phyloP scores from a whole-genome alignment of 2,888 invertebrate species.

The Eudasyphora cyanicolor region DNA sequence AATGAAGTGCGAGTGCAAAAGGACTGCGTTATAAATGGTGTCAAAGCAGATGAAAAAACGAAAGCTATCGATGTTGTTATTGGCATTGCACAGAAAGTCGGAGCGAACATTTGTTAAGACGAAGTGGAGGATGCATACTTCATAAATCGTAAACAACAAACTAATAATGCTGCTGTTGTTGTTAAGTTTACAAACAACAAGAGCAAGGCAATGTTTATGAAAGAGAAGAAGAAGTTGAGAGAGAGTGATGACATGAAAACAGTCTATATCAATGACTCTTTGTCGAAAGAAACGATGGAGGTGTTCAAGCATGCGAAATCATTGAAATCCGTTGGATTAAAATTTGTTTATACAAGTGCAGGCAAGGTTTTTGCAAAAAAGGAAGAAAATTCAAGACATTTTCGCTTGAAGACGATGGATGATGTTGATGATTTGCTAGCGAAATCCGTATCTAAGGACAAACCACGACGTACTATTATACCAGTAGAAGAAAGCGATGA shows the following conservation, averaged over 20 bases:
- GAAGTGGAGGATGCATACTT: slow-evolving; percentile 23
- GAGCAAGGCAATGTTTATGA: slow-evolving; percentile 1
- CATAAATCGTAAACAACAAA: slow-evolving; percentile 3
- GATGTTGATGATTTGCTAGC: too few species aligned
- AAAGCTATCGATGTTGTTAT: neutral
- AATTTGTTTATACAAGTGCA: neutral
- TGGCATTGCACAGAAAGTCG: neutral
- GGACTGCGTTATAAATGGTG: slow-evolving; percentile 23
- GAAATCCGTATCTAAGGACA: too few species aligned
- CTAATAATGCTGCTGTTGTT: neutral
- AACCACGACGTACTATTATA: too few species aligned
- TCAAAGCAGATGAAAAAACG: too few species aligned
- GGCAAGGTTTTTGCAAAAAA: slow-evolving; percentile 13
- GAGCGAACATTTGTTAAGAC: neutral
- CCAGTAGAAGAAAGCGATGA: too few species aligned
- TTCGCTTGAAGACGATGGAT: too few species aligned
- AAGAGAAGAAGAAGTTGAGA: neutral
- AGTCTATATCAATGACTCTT: too few species aligned
- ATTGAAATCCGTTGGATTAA: slow-evolving; percentile 7
- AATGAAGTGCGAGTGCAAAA: slow-evolving; percentile 11
- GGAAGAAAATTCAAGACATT: too few species aligned
- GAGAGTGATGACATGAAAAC: neutral
- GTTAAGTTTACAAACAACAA: slow-evolving; percentile 29
- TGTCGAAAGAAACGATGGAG: slow-evolving; percentile 16
- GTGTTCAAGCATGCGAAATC: slow-evolving; percentile 12